These are phyloP conservation scores for Pachypeltis micranthus DNA, from an alignment of 1,140 invertebrate species.

Conservation along the genomic window DNA sequence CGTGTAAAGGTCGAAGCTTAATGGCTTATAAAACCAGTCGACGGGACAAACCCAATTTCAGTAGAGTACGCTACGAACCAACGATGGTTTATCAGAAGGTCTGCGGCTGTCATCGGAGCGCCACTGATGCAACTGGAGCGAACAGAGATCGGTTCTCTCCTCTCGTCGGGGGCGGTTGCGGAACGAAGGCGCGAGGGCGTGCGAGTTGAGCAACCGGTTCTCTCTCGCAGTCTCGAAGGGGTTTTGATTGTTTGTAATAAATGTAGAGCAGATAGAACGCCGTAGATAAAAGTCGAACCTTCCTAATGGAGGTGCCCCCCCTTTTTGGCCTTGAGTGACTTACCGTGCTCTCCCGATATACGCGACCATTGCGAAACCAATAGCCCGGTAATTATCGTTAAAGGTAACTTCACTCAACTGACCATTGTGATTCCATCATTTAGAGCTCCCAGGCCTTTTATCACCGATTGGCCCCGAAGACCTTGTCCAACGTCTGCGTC, in stretches of 20 bases:
- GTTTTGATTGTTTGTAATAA: constrained; percentile 8
- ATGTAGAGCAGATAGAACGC: constrained; percentile 4
- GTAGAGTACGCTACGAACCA: neutral
- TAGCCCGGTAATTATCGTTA: constrained; percentile 1
- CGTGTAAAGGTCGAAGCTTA: too few relatives aligned
- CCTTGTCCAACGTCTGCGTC: too few relatives aligned
- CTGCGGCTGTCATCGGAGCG: constrained; percentile 1
- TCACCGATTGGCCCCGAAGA: too few relatives aligned
- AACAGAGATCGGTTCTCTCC: neutral
- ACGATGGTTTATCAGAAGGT: neutral
- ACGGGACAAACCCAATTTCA: neutral
- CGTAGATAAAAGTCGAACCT: neutral
- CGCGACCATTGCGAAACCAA: neutral
- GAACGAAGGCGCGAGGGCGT: constrained; percentile 7
- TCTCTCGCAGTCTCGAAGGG: neutral
- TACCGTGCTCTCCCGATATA: neutral
- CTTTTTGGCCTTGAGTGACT: constrained; percentile 1
- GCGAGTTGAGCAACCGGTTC: neutral
- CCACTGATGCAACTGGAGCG: neutral
- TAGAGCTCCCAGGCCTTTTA: too few relatives aligned
- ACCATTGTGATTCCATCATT: neutral
- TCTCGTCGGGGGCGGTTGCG: neutral
- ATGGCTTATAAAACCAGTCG: too few relatives aligned
- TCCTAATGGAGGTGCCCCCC: neutral
- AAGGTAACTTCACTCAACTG: constrained; percentile 6